Conservation (phyloP, 2,888 invertebrate genomes). For the Microctonus brassicae region DNA sequence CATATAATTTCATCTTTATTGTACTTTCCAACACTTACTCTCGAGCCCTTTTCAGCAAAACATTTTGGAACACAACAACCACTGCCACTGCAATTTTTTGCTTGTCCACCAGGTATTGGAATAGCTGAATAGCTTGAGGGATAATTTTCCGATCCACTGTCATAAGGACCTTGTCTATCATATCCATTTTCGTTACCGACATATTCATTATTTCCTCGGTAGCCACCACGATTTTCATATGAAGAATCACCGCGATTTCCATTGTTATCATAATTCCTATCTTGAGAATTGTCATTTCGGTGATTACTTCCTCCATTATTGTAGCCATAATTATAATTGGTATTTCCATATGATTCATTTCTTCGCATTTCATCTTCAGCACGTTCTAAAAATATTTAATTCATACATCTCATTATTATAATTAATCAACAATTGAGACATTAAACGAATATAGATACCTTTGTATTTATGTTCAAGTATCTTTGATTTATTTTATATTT, state of each 20-base stretch:
- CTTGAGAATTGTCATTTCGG: neutral
- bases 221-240: neutral
- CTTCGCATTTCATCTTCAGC: conserved; percentile 4
- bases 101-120: conserved; percentile 70
- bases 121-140: conserved; percentile 71
- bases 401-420: neutral
- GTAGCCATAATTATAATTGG: conserved; percentile 6
- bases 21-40: conserved; percentile 73
- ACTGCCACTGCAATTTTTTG: conserved; percentile 76
- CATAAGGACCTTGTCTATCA: conserved; percentile 28
- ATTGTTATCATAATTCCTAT: conserved; percentile 2
- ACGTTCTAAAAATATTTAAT: neutral
- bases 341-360: conserved; percentile 4
- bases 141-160: conserved; percentile 51
- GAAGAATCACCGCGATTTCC: conserved; percentile 8
- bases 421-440: neutral
- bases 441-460: neutral
- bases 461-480: no score
- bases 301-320: neutral
- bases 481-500: neutral
- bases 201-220: neutral
- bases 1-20: neutral
- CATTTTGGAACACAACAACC: conserved; percentile 87
- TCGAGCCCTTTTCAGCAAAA: conserved; percentile 88
- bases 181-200: conserved; percentile 15